A percentile compares a stretch with the other conserved stretches of the same genome.
Conservation (phyloP, 2,888 invertebrate species). For the Leucozona laternaria region DNA sequence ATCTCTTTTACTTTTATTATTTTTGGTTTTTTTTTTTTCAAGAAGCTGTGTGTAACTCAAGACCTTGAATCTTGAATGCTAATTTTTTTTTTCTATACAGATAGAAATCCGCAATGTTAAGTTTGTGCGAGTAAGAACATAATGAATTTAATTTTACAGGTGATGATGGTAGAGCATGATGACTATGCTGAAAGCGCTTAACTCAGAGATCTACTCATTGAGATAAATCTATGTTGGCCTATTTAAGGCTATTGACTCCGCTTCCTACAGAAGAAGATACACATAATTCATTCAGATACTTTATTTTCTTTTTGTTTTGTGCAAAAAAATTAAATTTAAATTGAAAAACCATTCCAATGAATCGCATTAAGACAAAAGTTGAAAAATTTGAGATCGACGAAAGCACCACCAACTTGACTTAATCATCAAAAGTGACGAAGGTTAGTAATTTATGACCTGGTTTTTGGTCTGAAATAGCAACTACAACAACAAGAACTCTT, state of each 20-base stretch:
- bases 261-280: not conserved
- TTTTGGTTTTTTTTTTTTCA: conserved; percentile 15
- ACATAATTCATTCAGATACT: conserved; percentile 8
- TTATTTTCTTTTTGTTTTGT: conserved; percentile 3
- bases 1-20: not conserved
- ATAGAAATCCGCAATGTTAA: not conserved
- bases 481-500: not conserved
- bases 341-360: conserved; percentile 38
- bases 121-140: not conserved
- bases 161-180: not conserved
- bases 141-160: not conserved
- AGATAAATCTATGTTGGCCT: conserved; percentile 36
- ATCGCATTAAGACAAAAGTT: conserved; percentile 22
- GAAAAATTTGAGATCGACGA: not conserved
- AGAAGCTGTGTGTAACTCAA: conserved; percentile 56
- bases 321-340: conserved; percentile 38
- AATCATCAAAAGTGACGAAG: conserved; percentile 7
- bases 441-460: conserved; percentile 31
- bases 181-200: not conserved
- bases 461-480: not conserved
- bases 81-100: conserved; percentile 43
- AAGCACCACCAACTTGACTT: not conserved
- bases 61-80: conserved; percentile 69
- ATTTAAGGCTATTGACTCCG: conserved; percentile 42
- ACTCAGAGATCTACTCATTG: not conserved